phyloP scores from a whole-genome alignment of 2,797 vertebrate species.

The Enteromius mattozi region DNA sequence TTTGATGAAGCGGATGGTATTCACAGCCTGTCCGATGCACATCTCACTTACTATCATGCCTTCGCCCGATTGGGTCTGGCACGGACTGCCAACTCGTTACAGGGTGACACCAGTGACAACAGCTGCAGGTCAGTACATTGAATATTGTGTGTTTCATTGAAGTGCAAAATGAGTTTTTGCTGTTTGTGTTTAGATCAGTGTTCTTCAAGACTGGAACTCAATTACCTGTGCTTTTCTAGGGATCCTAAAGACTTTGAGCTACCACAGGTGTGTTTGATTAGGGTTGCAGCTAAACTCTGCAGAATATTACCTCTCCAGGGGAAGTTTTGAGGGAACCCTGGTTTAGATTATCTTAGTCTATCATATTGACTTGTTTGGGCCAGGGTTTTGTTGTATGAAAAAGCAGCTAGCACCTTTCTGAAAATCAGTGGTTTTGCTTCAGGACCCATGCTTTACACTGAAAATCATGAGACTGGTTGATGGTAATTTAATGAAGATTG shows the following conservation, averaged over 20 bases:
- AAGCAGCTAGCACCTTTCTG: neutral
- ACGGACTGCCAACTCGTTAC: slow-evolving; percentile 82
- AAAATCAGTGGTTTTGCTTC: neutral
- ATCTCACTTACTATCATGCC: slow-evolving; percentile 90
- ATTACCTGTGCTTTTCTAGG: no score
- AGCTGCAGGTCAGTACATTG: slow-evolving; percentile 87
- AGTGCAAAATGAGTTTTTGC: neutral
- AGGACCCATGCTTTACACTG: neutral
- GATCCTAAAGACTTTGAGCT: no score
- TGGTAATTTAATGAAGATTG: neutral
- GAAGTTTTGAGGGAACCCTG: no score
- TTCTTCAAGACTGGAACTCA: no score
- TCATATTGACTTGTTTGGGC: neutral
- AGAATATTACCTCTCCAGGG: no score
- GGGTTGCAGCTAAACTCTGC: no score
- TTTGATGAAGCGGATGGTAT: slow-evolving; percentile 91
- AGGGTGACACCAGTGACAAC: slow-evolving; percentile 81
- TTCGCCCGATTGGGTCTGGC: slow-evolving; percentile 89
- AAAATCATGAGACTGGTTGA: neutral
- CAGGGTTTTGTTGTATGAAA: neutral
- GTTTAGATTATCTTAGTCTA: neutral
- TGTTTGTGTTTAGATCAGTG: neutral
- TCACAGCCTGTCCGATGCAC: slow-evolving; percentile 85
- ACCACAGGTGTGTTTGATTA: no score
- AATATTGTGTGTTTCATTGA: neutral